phyloP scores from a whole-genome alignment of 2,113 vertebrate species.

The Sphyrna mokarran region DNA sequence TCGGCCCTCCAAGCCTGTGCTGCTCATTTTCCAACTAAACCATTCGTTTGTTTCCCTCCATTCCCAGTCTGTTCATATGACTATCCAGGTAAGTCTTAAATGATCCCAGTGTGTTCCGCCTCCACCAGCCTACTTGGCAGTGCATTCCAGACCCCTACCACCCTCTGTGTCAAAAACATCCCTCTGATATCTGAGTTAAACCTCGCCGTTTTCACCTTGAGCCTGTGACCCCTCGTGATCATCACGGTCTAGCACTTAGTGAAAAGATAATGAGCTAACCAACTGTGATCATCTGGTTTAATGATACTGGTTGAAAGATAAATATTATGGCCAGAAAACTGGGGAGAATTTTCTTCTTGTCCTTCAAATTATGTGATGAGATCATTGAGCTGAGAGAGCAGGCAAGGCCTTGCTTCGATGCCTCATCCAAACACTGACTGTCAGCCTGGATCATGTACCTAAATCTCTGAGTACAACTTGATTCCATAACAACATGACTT shows the following conservation, averaged over 20 bases:
- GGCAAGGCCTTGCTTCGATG: not conserved
- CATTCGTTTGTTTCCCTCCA: too few relatives aligned
- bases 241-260: not conserved
- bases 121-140: too few relatives aligned
- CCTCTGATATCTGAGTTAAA: too few relatives aligned
- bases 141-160: too few relatives aligned
- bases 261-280: not conserved
- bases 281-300: not conserved
- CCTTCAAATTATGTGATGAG: not conserved
- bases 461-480: not conserved
- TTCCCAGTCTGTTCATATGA: too few relatives aligned
- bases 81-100: too few relatives aligned
- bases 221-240: too few relatives aligned
- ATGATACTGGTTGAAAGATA: not conserved
- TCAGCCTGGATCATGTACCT: not conserved
- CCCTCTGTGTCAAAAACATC: too few relatives aligned
- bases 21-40: too few relatives aligned
- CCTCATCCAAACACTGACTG: not conserved
- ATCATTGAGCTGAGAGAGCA: not conserved
- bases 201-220: too few relatives aligned
- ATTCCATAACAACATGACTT: not conserved
- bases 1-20: too few relatives aligned
- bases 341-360: not conserved
- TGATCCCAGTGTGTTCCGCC: too few relatives aligned
- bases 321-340: not conserved